A percentile compares a stretch with the other conserved stretches of the same genome.
These are phyloP conservation scores for Apotomis turbidana DNA, from an alignment of 2,888 invertebrate genomes.

Conservation along the genomic window DNA sequence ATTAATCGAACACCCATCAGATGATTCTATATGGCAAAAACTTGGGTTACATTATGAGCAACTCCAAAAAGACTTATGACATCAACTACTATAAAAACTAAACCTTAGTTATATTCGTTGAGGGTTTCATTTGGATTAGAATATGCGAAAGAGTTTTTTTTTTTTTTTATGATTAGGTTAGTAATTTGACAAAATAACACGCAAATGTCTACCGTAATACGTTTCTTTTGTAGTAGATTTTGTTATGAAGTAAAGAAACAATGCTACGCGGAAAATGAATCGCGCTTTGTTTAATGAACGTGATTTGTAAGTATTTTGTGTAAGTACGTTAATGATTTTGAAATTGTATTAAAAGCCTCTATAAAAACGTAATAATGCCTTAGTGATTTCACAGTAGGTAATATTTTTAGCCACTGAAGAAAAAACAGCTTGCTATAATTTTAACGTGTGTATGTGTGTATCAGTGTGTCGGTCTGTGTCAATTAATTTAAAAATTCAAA, in stretches of 20 bases:
- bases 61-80: slow-evolving; percentile 4
- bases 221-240: background rate
- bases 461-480: too few species aligned
- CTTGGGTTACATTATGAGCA: background rate
- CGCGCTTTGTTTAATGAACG: slow-evolving; percentile 1
- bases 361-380: too few species aligned
- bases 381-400: too few species aligned
- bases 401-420: too few species aligned
- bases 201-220: background rate
- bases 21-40: slow-evolving; percentile 36
- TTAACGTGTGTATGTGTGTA: too few species aligned
- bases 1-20: slow-evolving; percentile 36
- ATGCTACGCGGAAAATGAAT: slow-evolving; percentile 2
- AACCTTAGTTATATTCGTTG: background rate
- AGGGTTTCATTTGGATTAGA: background rate
- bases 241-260: background rate
- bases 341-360: too few species aligned
- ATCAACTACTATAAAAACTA: background rate
- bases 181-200: slow-evolving; percentile 23
- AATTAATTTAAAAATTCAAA: too few species aligned
- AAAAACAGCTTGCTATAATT: too few species aligned
- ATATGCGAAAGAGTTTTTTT: too few species aligned
- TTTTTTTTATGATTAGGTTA: slow-evolving; percentile 27
- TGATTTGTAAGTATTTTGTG: background rate
- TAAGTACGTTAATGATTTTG: background rate